Percentiles rank a stretch among this genome's conserved stretches.
Evolutionary conservation across 2,888 invertebrate species (phyloP).

Genomic region (Hypselothyrea guttata): DNA sequence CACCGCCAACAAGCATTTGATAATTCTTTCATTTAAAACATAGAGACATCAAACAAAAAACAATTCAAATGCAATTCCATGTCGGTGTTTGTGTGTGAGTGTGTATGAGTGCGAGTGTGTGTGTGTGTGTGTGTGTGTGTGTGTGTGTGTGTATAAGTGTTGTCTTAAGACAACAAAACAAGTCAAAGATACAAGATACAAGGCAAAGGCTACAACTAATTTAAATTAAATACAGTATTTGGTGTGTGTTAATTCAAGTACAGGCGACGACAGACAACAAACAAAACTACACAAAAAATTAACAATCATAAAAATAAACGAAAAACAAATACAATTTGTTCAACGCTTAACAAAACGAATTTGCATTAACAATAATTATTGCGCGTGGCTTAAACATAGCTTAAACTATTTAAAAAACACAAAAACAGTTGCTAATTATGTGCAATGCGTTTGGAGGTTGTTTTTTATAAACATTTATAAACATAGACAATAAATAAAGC

Average conservation of each 20-base stretch:
- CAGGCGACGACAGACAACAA: slow-evolving; percentile 55
- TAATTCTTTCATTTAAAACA: slow-evolving; percentile 13
- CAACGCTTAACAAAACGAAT: slow-evolving; percentile 33
- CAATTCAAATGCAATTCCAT: slow-evolving; percentile 26
- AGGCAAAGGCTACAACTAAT: slow-evolving; percentile 35
- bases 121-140: slow-evolving; percentile 4
- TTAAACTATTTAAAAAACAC: slow-evolving; percentile 31
- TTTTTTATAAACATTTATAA: slow-evolving; percentile 18
- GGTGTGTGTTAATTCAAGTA: slow-evolving; percentile 32
- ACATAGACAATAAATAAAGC: background rate
- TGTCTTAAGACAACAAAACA: slow-evolving; percentile 12
- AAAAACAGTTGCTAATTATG: slow-evolving; percentile 34
- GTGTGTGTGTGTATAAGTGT: slow-evolving; percentile 9
- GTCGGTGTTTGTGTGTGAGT: slow-evolving; percentile 1
- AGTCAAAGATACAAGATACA: slow-evolving; percentile 30
- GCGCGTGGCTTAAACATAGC: slow-evolving; percentile 36
- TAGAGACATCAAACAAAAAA: slow-evolving; percentile 19
- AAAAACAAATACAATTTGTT: slow-evolving; percentile 40
- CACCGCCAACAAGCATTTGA: slow-evolving; percentile 32
- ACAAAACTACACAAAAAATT: slow-evolving; percentile 26
- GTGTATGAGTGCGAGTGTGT: slow-evolving; percentile 7
- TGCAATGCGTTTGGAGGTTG: slow-evolving; percentile 33
- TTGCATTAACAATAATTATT: slow-evolving; percentile 22
- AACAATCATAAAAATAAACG: slow-evolving; percentile 2
- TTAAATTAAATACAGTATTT: slow-evolving; percentile 11